phyloP scores from a whole-genome alignment of 2,888 invertebrate genomes.

The Chloroclystis v-ata region DNA sequence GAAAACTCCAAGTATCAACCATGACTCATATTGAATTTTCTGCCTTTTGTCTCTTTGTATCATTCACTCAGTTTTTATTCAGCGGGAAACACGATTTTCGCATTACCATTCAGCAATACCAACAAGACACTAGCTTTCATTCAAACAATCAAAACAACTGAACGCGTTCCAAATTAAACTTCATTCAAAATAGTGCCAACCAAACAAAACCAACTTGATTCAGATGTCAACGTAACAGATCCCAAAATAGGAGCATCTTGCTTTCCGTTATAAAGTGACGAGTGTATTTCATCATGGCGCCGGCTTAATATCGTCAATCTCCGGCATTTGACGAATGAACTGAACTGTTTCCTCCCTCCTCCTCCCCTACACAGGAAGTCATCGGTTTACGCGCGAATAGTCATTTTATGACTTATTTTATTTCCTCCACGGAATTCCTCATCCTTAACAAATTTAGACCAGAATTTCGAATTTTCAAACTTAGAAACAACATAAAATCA shows the following conservation, averaged over 20 bases:
- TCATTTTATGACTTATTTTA: slow-evolving; percentile 34
- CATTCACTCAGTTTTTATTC: slow-evolving; percentile 34
- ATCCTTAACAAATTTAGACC: slow-evolving; percentile 15
- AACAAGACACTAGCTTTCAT: slow-evolving; percentile 2
- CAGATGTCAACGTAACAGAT: slow-evolving; percentile 20
- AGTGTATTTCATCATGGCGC: slow-evolving; percentile 31
- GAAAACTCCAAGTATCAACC: slow-evolving; percentile 62
- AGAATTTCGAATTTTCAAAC: slow-evolving; percentile 8
- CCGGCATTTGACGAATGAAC: slow-evolving; percentile 42
- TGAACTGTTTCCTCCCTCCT: slow-evolving; percentile 34
- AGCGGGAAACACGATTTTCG: neutral
- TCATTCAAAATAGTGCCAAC: slow-evolving; percentile 17
- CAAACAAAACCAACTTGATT: slow-evolving; percentile 17
- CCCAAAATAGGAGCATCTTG: slow-evolving; percentile 21
- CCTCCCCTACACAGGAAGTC: slow-evolving; percentile 37
- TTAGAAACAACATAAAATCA: slow-evolving; percentile 5
- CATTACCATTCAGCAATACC: neutral
- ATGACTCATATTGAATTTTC: slow-evolving; percentile 66
- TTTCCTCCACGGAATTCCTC: slow-evolving; percentile 27
- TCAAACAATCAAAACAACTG: neutral
- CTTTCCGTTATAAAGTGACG: slow-evolving; percentile 22
- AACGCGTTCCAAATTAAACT: slow-evolving; percentile 9
- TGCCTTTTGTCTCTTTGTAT: slow-evolving; percentile 44
- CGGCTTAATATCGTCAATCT: slow-evolving; percentile 50
- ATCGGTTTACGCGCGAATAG: slow-evolving; percentile 42